phyloP scores from a whole-genome alignment of 2,113 vertebrate genomes.

The Pluvianellus socialis region DNA sequence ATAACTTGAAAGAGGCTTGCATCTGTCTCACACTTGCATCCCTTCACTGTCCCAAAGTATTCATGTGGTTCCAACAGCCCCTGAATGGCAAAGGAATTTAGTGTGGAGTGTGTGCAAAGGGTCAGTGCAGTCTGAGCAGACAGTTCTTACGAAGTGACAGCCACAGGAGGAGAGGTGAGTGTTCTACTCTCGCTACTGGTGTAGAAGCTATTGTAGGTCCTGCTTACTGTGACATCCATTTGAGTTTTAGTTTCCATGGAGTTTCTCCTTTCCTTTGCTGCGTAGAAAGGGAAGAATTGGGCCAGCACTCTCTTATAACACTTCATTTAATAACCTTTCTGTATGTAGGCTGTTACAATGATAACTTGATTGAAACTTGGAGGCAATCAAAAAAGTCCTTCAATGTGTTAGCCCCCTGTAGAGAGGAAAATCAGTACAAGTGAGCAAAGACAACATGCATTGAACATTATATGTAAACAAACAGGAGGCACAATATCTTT shows the following conservation, averaged over 20 bases:
- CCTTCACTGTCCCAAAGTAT: not conserved
- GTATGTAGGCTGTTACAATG: not conserved
- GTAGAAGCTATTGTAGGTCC: not conserved
- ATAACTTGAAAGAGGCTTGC: not conserved
- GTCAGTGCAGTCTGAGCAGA: not conserved
- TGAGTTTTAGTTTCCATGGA: not conserved
- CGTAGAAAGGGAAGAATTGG: not conserved
- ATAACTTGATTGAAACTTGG: slow-evolving; percentile 44
- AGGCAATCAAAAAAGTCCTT: slow-evolving; percentile 51
- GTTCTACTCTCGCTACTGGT: not conserved
- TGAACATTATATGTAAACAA: slow-evolving; percentile 40
- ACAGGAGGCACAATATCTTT: slow-evolving; percentile 47
- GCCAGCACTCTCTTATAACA: not conserved
- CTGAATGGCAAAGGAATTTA: not conserved
- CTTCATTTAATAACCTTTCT: slow-evolving; percentile 38
- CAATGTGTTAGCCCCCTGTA: not conserved
- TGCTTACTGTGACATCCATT: not conserved
- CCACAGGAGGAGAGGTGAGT: not conserved
- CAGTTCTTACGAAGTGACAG: not conserved
- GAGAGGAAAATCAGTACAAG: slow-evolving; percentile 50
- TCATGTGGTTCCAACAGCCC: not conserved
- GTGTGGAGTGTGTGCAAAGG: not conserved
- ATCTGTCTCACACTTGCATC: not conserved
- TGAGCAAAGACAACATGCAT: slow-evolving; percentile 23
- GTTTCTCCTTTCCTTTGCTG: not conserved